Base-by-base conservation (phyloP, 2,888 invertebrate genomes). In the Leucania comma region DNA sequence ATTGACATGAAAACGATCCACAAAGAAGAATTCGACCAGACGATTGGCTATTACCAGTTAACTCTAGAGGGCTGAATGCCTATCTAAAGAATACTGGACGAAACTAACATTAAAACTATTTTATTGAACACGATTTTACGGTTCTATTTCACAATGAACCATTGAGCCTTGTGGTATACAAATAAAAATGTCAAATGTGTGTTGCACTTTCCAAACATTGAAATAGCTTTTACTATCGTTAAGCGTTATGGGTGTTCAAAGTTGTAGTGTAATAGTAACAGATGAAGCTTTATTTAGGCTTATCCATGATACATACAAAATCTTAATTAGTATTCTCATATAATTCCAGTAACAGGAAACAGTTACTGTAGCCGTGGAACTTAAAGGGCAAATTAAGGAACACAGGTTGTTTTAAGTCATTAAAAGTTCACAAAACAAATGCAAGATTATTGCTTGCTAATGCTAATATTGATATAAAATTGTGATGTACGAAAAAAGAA, bases 121-220 rank as follows among this genome's bases (percentile, higher is more conserved):
- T 57, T 14, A 80, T 64, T 64, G 48, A 61, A 63, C 54, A 3
- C 38, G 48, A 80, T 80, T 77, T 59, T 38, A 80, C 67, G 67
- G 67, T 59, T 63, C 2, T 32, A 57, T 38, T 53, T 5, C 35
- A 80, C 20, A 61, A 72, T 38, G 22, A 60, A 26, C 22, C 35
- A 32, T 56, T 53, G 24, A 38, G 9, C 58, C 46, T 29, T 38
- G 6, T 60, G n/a, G 17, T 48, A 12, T 22, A 48, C 42, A 59
- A 72, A 57, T 35, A 61, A 20, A 12, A 60, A n/a, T 73, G 20
- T 6, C 8, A 38, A 66, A 68, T 48, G 24, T 46, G 5, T 63
- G 42, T 26, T 51, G 50, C 56, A 50, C 32, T 60, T 78, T 74
- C 56, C 50, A 69, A 56, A 72, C 5, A 48, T 38, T 76, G 48